A percentile compares a stretch with the other conserved stretches of the same genome.
phyloP scores from a whole-genome alignment of 2,113 vertebrate species.

The Gymnogyps californianus region DNA sequence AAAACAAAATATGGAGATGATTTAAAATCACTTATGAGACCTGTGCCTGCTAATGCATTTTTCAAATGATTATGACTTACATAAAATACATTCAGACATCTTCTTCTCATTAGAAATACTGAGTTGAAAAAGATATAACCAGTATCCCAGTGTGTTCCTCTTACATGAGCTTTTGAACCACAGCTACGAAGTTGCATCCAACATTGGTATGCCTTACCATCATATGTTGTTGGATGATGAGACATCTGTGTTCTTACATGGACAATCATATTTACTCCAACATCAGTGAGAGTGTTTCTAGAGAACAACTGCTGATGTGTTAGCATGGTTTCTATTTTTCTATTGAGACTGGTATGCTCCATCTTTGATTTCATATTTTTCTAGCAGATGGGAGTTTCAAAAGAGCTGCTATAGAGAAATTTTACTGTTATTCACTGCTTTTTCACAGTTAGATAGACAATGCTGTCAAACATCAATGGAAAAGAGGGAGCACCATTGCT shows the following conservation, averaged over 20 bases:
- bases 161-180: conserved; percentile 50
- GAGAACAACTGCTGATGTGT: background rate
- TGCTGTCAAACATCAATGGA: background rate
- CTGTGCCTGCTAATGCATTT: conserved; percentile 60
- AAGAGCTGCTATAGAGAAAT: background rate
- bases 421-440: background rate
- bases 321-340: background rate
- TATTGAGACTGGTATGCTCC: background rate
- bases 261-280: background rate
- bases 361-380: background rate
- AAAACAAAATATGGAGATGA: conserved; percentile 64
- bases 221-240: background rate
- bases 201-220: background rate
- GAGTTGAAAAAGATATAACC: conserved; percentile 53
- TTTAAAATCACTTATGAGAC: conserved; percentile 60
- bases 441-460: background rate
- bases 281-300: background rate
- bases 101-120: conserved; percentile 64
- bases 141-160: conserved; percentile 34
- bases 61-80: conserved; percentile 56
- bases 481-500: background rate
- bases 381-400: background rate
- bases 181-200: conserved; percentile 38
- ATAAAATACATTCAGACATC: conserved; percentile 59
- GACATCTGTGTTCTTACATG: conserved; percentile 13